Evolutionary conservation across 2,888 invertebrate species (phyloP).

Genomic region (Pterostichus madidus): DNA sequence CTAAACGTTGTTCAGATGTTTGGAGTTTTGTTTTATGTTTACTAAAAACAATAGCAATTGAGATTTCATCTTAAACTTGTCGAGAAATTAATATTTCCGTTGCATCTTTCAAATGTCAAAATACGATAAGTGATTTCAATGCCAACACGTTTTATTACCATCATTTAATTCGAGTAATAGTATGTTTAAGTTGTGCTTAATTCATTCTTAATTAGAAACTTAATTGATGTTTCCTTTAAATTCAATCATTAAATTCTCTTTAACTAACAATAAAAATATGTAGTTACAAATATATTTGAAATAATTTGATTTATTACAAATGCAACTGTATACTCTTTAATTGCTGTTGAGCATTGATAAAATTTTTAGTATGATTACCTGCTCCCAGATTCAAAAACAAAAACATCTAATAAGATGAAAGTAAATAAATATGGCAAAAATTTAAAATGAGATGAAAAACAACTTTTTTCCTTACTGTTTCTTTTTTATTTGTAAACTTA

Average conservation of each 20-base stretch:
- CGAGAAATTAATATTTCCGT: conserved; percentile 45
- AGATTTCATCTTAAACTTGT: conserved; percentile 31
- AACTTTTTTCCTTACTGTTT: neutral
- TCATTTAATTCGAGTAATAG: neutral
- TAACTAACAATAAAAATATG: too few relatives aligned
- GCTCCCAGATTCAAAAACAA: too few relatives aligned
- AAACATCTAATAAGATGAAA: too few relatives aligned
- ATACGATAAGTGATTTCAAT: conserved; percentile 3
- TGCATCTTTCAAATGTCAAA: conserved; percentile 31
- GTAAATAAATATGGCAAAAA: too few relatives aligned
- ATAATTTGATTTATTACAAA: too few relatives aligned
- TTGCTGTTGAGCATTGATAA: too few relatives aligned
- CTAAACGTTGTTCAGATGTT: conserved; percentile 17
- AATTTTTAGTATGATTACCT: too few relatives aligned
- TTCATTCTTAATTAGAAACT: neutral
- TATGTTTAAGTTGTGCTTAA: neutral
- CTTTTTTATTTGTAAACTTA: conserved; percentile 15
- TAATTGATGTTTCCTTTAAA: neutral
- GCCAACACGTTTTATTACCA: conserved; percentile 9
- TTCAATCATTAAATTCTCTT: neutral
- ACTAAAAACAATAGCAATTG: conserved; percentile 28
- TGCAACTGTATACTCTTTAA: too few relatives aligned
- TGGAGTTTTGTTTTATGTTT: conserved; percentile 37
- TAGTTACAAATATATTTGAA: too few relatives aligned
- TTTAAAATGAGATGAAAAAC: too few relatives aligned